A percentile compares a stretch with the other conserved stretches of the same genome.
Conservation (phyloP, 2,888 invertebrate species). For the Leistus spinibarbis region DNA sequence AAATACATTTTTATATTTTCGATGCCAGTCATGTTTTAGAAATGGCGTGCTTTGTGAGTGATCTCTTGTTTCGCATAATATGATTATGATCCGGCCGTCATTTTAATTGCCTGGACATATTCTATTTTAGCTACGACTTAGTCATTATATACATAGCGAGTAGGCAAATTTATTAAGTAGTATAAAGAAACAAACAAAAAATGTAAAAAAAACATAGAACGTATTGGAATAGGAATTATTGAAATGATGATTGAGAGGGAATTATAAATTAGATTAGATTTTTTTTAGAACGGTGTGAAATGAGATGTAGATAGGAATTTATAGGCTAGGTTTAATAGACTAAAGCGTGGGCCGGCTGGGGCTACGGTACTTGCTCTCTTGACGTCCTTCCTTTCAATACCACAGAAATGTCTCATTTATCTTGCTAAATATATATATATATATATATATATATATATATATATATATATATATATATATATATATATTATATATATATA, state of each 20-base stretch:
- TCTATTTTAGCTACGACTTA: conserved; percentile 55
- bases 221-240: not conserved
- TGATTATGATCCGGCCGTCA: conserved; percentile 32
- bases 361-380: conserved; percentile 7
- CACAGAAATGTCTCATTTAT: not conserved
- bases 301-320: not conserved
- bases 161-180: conserved; percentile 35
- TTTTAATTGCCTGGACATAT: conserved; percentile 41
- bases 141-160: conserved; percentile 37
- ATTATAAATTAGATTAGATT: not conserved
- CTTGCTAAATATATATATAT: not conserved
- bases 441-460: not conserved
- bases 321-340: not conserved
- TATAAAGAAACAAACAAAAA: conserved; percentile 6
- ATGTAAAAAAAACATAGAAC: not conserved
- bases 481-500: not conserved
- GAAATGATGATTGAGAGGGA: not conserved
- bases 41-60: conserved; percentile 37
- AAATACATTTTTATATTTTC: conserved; percentile 39
- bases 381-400: not conserved
- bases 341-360: conserved; percentile 22
- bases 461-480: not conserved
- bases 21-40: conserved; percentile 38
- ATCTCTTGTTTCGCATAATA: conserved; percentile 34
- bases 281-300: not conserved